A percentile compares a stretch with the other conserved stretches of the same genome.
phyloP scores from a whole-genome alignment of 1,140 invertebrate genomes.

The Eciton burchellii region DNA sequence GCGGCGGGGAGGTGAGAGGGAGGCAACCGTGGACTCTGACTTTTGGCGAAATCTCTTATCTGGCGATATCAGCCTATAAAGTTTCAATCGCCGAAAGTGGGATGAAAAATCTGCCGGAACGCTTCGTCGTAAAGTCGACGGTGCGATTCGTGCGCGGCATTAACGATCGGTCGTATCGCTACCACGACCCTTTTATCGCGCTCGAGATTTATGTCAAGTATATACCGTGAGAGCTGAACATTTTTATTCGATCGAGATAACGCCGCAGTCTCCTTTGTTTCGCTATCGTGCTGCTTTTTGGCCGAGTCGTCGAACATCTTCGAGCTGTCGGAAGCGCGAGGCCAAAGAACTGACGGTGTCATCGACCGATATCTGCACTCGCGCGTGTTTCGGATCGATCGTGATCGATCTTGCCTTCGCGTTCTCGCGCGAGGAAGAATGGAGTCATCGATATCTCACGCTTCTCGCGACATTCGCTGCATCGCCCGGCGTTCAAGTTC shows the following conservation, averaged over 20 bases:
- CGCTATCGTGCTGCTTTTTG: slow-evolving; percentile 49
- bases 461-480: background rate
- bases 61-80: background rate
- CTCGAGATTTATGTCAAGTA: slow-evolving; percentile 76
- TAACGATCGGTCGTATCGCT: slow-evolving; percentile 67
- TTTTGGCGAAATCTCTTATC: background rate
- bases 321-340: background rate
- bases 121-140: slow-evolving; percentile 39
- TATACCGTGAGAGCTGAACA: slow-evolving; percentile 64
- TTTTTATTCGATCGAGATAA: slow-evolving; percentile 74
- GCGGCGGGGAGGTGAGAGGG: background rate
- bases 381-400: background rate
- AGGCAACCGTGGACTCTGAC: background rate
- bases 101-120: slow-evolving; percentile 23
- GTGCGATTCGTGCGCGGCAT: slow-evolving; percentile 30
- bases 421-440: background rate
- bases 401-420: no score
- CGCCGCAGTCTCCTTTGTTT: slow-evolving; percentile 62
- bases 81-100: slow-evolving; percentile 3
- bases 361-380: background rate
- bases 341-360: background rate
- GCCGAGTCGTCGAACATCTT: slow-evolving; percentile 20
- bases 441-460: background rate
- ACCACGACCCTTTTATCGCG: slow-evolving; percentile 63
- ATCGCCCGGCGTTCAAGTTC: background rate